Base-by-base conservation (phyloP, 2,113 vertebrate genomes). In the Protobothrops flavoviridis region DNA sequence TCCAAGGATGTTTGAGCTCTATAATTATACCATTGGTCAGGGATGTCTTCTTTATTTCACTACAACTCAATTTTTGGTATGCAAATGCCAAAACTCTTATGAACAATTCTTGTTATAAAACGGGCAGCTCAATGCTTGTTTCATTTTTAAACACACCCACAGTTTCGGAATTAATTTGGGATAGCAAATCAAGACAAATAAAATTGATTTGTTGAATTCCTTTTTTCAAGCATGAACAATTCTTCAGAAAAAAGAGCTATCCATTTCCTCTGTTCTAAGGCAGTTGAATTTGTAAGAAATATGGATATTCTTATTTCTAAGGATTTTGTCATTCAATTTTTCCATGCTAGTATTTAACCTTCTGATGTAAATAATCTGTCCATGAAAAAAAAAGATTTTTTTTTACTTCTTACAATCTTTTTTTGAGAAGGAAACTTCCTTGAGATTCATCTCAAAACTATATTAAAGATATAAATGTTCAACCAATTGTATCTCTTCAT, bases 181-280 rank as follows among this genome's bases (percentile, higher is more conserved):
- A 48, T 3, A 91, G 53, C 23, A 52, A 94, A 88, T 92, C 91
- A 10, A 39, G 92, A 29, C 9, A 89, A 88, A 89, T 5, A 8
- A 92, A 93, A 88, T 50, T 5, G 43, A 96, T 92, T 59, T 92
- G 24, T 48, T 92, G 90, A 95, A 90, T 56, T 93, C 89, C 86
- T 74, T 90, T 64, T n/a, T 61, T 50, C 29, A 90, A 45, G 53
- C 45, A 85, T 17, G 39, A 94, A 86, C 48, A 74, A 53, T 92
- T 33, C 69, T 21, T 50, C 94, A 4, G 15, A 88, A 17, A 93
- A 85, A 7, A 43, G 9, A 74, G 74, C 29, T 91, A 1, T 4
- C 74, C 39, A 91, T 69, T 91, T 17, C 91, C 29, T 29, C 64
- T 85, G 6, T 85, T 94, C 9, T 8, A 29, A 50, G 53, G 86